Base-by-base conservation (phyloP, 2,888 invertebrate genomes). In the Tetropium fuscum region DNA sequence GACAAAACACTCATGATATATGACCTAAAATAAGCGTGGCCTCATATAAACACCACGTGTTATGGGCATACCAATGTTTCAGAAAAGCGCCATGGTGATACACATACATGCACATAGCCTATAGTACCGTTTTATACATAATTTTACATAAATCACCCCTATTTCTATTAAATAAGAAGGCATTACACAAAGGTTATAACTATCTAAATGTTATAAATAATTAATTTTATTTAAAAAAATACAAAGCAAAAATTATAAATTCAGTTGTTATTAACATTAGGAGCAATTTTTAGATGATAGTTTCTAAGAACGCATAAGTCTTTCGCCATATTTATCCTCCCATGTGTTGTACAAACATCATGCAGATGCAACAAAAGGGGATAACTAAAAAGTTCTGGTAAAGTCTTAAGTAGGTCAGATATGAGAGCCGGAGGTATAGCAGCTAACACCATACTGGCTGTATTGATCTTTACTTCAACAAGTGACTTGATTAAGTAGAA, bases 221-320 rank as follows among this genome's bases (percentile, higher is more conserved):
- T n/a, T n/a, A n/a, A n/a, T n/a, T n/a, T n/a, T n/a, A n/a, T n/a
- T 4, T 16, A 15, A 36, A 36, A 15, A 36, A 36, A 36, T 11
- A 36, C 8, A 11, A 13, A 13, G 8, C 10, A 38, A 16, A 38
- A 38, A 38, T 18, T 3, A 38, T 38, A 38, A n/a, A 18, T 5
- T 27, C 7, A 32, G 10, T 30, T 6, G 15, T 48, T 49, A 10
- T 20, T 22, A 36, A 22, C 15, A 22, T 18, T 53, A 38, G 47
- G 22, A 8, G 54, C 51, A 55, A 78, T 78, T 73, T 87, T 86
- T 22, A 93, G 82, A 70, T 88, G 86, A 84, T 93, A 92, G 82
- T 94, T 94, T 63, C 94, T 86, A 73, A 94, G 86, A 74, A 95
- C 87, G 79, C 95, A 95, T 58, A 97, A 83, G 80, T 95, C 95